These are phyloP conservation scores for Pao palembangensis DNA, from an alignment of 2,113 vertebrate genomes.

Conservation along the genomic window DNA sequence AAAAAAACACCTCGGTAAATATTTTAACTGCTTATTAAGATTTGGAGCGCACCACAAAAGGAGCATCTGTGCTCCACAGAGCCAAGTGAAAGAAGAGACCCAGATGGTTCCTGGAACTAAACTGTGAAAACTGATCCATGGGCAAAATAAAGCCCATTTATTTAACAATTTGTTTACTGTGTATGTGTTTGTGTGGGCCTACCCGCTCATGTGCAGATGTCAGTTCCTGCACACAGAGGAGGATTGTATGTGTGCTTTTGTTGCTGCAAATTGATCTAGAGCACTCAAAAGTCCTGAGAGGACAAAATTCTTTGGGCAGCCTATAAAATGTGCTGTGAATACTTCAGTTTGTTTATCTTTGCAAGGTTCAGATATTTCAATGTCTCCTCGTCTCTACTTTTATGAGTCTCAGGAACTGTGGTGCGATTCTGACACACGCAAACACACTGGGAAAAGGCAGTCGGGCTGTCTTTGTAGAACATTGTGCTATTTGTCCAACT, in stretches of 20 bases:
- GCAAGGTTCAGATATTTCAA: constrained; percentile 75
- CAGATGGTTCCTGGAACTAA: constrained; percentile 89
- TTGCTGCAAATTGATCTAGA: constrained; percentile 66
- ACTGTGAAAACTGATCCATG: constrained; percentile 74
- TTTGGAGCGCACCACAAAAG: constrained; percentile 89
- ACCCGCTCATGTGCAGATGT: constrained; percentile 21
- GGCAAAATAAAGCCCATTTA: constrained; percentile 69
- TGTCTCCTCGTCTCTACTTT: constrained; percentile 73
- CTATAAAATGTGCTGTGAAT: constrained; percentile 78
- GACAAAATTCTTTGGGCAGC: constrained; percentile 73
- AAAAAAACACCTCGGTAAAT: constrained; percentile 91
- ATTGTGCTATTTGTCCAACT: constrained; percentile 49
- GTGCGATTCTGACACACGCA: constrained; percentile 65
- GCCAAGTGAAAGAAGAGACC: constrained; percentile 80
- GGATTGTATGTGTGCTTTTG: constrained; percentile 39
- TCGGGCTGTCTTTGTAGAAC: constrained; percentile 58
- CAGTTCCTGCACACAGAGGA: constrained; percentile 41
- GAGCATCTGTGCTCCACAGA: constrained; percentile 89
- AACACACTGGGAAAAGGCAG: constrained; percentile 51
- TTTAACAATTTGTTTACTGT: constrained; percentile 68
- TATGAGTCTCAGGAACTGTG: constrained; percentile 72
- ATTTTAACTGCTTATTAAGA: constrained; percentile 99
- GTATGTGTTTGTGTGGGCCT: constrained; percentile 21
- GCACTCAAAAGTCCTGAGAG: constrained; percentile 63
- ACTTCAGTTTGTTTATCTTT: constrained; percentile 80